Conservation (phyloP, 2,113 vertebrate genomes). For the Corydoras sp. region DNA sequence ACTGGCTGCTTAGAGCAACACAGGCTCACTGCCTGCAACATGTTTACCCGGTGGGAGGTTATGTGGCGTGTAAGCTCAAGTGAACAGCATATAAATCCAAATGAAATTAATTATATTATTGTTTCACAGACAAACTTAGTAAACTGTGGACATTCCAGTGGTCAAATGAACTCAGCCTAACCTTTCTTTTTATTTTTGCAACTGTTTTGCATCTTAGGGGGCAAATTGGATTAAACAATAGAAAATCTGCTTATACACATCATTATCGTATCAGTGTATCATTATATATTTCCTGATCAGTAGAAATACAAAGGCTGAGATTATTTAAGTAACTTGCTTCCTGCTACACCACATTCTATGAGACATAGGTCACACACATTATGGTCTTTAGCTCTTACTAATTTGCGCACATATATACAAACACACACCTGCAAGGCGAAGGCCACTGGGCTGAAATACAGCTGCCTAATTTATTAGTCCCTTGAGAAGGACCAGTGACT, state of each 20-base stretch:
- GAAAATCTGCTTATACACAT: constrained; percentile 37
- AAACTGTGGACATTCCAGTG: constrained; percentile 43
- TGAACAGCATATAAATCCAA: constrained; percentile 40
- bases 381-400: constrained; percentile 55
- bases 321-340: constrained; percentile 69
- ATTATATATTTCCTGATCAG: constrained; percentile 42
- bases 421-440: constrained; percentile 69
- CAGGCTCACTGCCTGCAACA: constrained; percentile 40
- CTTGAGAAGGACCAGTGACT: constrained; percentile 61
- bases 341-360: constrained; percentile 61
- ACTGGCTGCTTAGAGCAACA: constrained; percentile 42
- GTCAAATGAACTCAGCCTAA: constrained; percentile 57
- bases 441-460: constrained; percentile 65
- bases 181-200: constrained; percentile 50
- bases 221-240: constrained; percentile 24
- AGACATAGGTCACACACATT: constrained; percentile 66
- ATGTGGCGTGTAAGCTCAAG: constrained; percentile 44
- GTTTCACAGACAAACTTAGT: constrained; percentile 46
- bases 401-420: constrained; percentile 64
- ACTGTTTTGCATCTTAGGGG: constrained; percentile 29
- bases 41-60: constrained; percentile 50
- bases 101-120: constrained; percentile 48
- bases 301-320: constrained; percentile 56
- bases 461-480: constrained; percentile 68
- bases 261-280: constrained; percentile 24